A percentile compares a stretch with the other conserved stretches of the same genome.
Evolutionary conservation across 2,797 vertebrate genomes (phyloP).

Genomic region (Iguana delicatissima): DNA sequence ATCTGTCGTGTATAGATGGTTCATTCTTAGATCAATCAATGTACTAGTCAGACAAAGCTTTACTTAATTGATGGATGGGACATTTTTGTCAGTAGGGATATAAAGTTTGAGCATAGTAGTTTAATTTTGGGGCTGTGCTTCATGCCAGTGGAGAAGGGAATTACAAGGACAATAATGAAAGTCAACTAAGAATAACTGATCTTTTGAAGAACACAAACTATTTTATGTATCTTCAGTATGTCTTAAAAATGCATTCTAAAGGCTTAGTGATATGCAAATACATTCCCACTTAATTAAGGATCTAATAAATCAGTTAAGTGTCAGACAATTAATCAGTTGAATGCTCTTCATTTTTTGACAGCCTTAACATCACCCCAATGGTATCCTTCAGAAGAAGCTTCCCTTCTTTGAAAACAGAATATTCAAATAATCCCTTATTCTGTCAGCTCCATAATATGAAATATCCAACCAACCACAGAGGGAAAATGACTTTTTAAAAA

Average conservation of each 20-base stretch:
- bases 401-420: neutral
- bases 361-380: neutral
- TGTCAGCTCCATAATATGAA: conserved; percentile 39
- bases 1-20: too few species aligned
- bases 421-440: conserved; percentile 41
- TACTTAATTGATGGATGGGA: too few species aligned
- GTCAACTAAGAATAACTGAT: too few species aligned
- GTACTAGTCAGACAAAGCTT: too few species aligned
- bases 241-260: neutral
- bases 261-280: neutral
- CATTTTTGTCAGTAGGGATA: too few species aligned
- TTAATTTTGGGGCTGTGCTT: too few species aligned
- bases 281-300: neutral
- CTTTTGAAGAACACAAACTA: too few species aligned
- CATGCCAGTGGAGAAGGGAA: too few species aligned
- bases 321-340: neutral
- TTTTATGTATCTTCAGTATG: too few species aligned
- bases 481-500: conserved; percentile 51
- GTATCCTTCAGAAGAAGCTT: neutral
- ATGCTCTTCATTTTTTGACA: neutral
- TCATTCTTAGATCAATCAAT: too few species aligned
- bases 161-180: too few species aligned
- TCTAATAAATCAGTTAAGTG: neutral
- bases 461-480: conserved; percentile 45
- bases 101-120: too few species aligned